Evolutionary conservation across 1,140 invertebrate genomes (phyloP), one percentile per base, ranked within the genome.

Genomic region (Neoseiulus cucumeris): DNA sequence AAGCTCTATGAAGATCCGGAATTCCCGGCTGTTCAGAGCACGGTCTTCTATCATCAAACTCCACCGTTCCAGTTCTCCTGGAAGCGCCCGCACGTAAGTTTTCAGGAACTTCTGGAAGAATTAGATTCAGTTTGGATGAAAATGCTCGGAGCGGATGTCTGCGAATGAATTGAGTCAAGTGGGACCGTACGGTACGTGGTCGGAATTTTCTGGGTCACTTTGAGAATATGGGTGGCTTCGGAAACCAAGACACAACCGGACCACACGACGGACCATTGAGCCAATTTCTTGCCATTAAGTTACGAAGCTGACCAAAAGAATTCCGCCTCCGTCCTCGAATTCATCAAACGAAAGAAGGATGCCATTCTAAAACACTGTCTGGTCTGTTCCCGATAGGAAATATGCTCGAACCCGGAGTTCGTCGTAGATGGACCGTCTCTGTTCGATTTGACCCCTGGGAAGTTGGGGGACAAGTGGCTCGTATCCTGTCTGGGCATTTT

Each of bases 1-100:
- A 82, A 87, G 74, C 78, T 90, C n/a, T 93, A 87, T 86, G 87
- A 91, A 76, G 89, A 93, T 77, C 85, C 87, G 1, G 88, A 90
- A 74, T 93, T 92, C 76, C 85, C 87, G 7, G 87, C 88, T 0
- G 83, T 83, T 0, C 88, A 91, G 74, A 79, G 85, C 0, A 91
- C 89, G 0, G 87, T 92, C 2, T 93, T 92, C 74, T 92, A 92
- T 73, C 87, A 91, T 75, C 89, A 93, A 75, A 90, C 87, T 22
- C 88, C 89, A 17, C 87, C 88, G 1, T 91, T 91, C 76, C 84
- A 87, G 69, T 93, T 92, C 74, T 82, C 85, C 68, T 93, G 89
- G 89, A 91, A 88, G 74, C 78, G 89, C 72, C 87, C 89, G n/a
- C 86, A 85, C 80, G 87, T 88, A 80, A 81, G 73, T 51, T 28